Percentiles rank a stretch among this genome's conserved stretches.
Evolutionary conservation across 2,888 invertebrate genomes (phyloP).

Genomic region (Megastigmus dorsalis): DNA sequence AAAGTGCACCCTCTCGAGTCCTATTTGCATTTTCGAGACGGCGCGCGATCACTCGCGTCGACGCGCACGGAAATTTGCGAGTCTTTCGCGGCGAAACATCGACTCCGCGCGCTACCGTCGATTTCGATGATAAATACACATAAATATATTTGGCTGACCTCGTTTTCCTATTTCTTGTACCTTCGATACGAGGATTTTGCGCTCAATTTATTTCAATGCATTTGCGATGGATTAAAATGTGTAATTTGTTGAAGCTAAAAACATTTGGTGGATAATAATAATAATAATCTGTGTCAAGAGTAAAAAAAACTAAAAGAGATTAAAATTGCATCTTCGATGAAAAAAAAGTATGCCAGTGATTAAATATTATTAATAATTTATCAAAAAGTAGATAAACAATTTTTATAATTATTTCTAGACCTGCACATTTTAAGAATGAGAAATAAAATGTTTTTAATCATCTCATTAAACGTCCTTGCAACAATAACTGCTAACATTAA

Average conservation of each 20-base stretch:
- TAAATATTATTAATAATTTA: too few species aligned
- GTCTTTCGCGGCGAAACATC: background rate
- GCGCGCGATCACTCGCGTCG: conserved; percentile 12
- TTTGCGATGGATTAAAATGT: conserved; percentile 1
- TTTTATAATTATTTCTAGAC: too few species aligned
- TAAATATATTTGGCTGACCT: conserved; percentile 22
- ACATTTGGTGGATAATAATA: too few species aligned
- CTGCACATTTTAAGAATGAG: too few species aligned
- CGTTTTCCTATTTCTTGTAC: conserved; percentile 40
- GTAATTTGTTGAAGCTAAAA: background rate
- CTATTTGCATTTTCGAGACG: conserved; percentile 31
- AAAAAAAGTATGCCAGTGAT: too few species aligned
- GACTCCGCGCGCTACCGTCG: background rate
- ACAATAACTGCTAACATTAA: too few species aligned
- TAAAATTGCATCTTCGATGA: too few species aligned
- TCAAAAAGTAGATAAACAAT: too few species aligned
- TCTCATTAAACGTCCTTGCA: too few species aligned
- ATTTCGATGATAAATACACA: conserved; percentile 27
- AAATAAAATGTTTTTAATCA: too few species aligned
- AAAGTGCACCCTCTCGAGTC: conserved; percentile 34
- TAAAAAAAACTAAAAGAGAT: too few species aligned
- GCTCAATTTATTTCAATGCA: conserved; percentile 18
- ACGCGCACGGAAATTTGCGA: background rate
- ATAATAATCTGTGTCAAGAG: too few species aligned
- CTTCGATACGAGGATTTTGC: background rate